Base-by-base conservation (phyloP, 2,888 invertebrate species). In the Amphipoea lucens region DNA sequence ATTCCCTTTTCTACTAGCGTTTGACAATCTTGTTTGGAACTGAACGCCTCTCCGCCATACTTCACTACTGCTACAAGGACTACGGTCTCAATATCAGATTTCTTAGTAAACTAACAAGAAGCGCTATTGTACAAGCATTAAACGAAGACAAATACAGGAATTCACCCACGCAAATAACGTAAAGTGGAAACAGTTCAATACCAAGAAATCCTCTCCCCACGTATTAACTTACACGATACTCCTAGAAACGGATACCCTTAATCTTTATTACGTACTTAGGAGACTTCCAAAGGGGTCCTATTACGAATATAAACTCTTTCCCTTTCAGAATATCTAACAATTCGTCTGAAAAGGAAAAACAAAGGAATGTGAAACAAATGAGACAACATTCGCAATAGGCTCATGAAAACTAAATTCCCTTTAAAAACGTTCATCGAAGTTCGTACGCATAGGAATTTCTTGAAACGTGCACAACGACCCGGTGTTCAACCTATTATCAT, bases 361-460 rank as follows among this genome's bases (percentile, higher is more conserved):
- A 88, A 86, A 85, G 79, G 79, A 86, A 86, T 85, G 69, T 76
- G 70, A 83, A 75, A 88, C 65, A 86, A 86, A 88, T 78, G 78
- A 76, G 68, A 72, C 73, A 84, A 62, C 70, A 75, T 80, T 77
- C 63, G 69, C 67, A 76, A 79, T 23, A 62, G 85, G 66, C 67
- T 66, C 76, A 75, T 84, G 71, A 87, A 85, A 87, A 65, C 80
- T 76, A 84, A 87, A 81, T 73, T 77, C 62, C 74, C 45, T 78
- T 66, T 78, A 76, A 68, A 81, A 88, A 82, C 78, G 79, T 71
- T 81, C 81, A 87, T 85, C 57, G 83, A 88, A 88, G 88, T 89
- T 69, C 29, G 51, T 85, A 80, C 78, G 79, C 81, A 68, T 79
- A 72, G 82, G 87, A 83, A 89, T 87, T 81, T 74, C 71, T 78